phyloP scores from a whole-genome alignment of 2,797 vertebrate species.

The Bradypus variegatus region DNA sequence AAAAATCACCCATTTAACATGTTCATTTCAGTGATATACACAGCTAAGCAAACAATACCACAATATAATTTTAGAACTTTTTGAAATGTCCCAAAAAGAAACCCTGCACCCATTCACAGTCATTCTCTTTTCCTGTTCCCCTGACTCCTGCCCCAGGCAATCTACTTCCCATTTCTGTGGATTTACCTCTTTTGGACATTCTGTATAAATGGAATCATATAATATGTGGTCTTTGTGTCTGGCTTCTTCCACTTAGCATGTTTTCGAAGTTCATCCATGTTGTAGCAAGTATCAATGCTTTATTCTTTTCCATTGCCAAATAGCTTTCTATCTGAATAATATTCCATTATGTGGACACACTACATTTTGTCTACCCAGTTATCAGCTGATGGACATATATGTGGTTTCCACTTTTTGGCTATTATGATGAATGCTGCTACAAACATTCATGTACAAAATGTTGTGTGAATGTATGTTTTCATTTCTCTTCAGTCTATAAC shows the following conservation, averaged over 20 bases:
- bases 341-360: not conserved
- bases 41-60: not conserved
- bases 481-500: not conserved
- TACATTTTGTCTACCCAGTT: not conserved
- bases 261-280: not conserved
- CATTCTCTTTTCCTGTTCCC: not conserved
- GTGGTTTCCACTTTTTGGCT: not conserved
- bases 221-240: not conserved
- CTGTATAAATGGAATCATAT: not conserved
- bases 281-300: not conserved
- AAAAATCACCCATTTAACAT: not conserved
- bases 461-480: not conserved
- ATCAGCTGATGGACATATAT: not conserved
- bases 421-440: not conserved
- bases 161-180: not conserved
- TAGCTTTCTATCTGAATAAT: not conserved
- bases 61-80: not conserved
- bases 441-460: not conserved
- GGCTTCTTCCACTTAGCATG: not conserved
- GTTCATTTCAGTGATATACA: not conserved
- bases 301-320: not conserved
- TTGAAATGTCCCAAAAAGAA: not conserved
- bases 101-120: not conserved
- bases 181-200: not conserved
- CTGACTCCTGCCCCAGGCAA: not conserved